A percentile compares a stretch with the other conserved stretches of the same genome.
These are phyloP conservation scores for Microhierax caerulescens DNA, from an alignment of 2,797 vertebrate species.

Conservation along the genomic window DNA sequence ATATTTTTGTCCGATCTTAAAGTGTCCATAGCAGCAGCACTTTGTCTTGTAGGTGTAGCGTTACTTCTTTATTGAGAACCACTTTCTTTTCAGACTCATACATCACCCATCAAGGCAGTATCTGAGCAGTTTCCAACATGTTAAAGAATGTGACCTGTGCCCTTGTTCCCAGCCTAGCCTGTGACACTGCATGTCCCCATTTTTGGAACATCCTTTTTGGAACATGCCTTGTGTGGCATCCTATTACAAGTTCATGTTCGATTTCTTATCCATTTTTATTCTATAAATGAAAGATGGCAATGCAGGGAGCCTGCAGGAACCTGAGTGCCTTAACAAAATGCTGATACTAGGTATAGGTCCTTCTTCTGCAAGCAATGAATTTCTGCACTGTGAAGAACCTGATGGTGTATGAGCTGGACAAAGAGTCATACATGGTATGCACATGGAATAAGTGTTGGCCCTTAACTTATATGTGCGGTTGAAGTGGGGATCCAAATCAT, in stretches of 20 bases:
- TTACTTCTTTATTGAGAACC: not conserved
- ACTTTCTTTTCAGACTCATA: not conserved
- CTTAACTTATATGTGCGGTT: not conserved
- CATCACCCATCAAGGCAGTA: not conserved
- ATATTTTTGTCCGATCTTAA: not conserved
- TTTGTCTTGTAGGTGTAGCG: not conserved
- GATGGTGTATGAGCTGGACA: not conserved
- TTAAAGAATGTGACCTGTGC: fast-evolving
- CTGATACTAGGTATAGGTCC: not conserved
- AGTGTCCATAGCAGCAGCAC: not conserved
- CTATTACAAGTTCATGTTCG: not conserved
- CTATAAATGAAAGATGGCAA: not conserved
- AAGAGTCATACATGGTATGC: fast-evolving
- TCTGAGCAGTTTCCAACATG: not conserved
- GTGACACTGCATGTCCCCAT: not conserved
- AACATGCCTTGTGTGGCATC: not conserved
- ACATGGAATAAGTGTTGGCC: fast-evolving
- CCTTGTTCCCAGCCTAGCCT: not conserved
- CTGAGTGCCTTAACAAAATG: not conserved
- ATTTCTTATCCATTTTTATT: not conserved
- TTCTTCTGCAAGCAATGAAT: not conserved
- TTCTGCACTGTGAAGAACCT: not conserved
- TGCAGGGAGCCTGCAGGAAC: not conserved
- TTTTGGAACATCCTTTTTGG: no score
- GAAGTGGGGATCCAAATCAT: not conserved